A percentile compares a stretch with the other conserved stretches of the same genome.
phyloP scores from a whole-genome alignment of 2,797 vertebrate genomes.

The Bovichtus variegatus region DNA sequence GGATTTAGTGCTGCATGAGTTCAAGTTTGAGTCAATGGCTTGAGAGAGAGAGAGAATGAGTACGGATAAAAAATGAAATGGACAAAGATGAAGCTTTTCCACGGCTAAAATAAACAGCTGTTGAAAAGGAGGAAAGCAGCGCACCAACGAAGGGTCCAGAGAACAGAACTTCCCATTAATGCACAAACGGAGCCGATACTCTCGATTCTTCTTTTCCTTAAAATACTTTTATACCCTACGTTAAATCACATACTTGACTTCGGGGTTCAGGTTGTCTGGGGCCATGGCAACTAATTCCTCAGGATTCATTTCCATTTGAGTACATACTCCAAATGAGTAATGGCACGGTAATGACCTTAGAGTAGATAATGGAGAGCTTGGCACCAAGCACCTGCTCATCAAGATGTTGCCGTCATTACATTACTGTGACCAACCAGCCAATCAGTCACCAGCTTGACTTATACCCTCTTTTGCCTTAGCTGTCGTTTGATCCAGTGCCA shows the following conservation, averaged over 20 bases:
- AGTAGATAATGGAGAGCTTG: conserved; percentile 70
- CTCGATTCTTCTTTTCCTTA: background rate
- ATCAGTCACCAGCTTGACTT: conserved; percentile 63
- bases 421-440: conserved; percentile 53
- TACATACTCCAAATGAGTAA: conserved; percentile 65
- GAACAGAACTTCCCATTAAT: background rate
- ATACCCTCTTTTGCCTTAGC: conserved; percentile 30
- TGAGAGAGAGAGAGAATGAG: conserved; percentile 22
- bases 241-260: conserved; percentile 17
- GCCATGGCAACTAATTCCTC: conserved; percentile 44
- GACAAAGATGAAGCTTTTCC: conserved; percentile 1
- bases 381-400: conserved; percentile 68
- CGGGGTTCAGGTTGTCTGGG: conserved; percentile 25
- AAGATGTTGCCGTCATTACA: conserved; percentile 61
- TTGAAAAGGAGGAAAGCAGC: conserved; percentile 1
- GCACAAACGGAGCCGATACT: background rate
- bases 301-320: conserved; percentile 65
- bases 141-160: background rate
- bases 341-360: conserved; percentile 62
- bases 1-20: conserved; percentile 9
- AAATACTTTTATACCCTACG: background rate
- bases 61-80: conserved; percentile 10
- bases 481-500: conserved; percentile 45
- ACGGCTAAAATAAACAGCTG: background rate
- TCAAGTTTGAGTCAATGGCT: conserved; percentile 27